Evolutionary conservation across 2,797 vertebrate genomes (phyloP), one percentile per base, ranked within the genome.

Genomic region (Enteromius mattozi): DNA sequence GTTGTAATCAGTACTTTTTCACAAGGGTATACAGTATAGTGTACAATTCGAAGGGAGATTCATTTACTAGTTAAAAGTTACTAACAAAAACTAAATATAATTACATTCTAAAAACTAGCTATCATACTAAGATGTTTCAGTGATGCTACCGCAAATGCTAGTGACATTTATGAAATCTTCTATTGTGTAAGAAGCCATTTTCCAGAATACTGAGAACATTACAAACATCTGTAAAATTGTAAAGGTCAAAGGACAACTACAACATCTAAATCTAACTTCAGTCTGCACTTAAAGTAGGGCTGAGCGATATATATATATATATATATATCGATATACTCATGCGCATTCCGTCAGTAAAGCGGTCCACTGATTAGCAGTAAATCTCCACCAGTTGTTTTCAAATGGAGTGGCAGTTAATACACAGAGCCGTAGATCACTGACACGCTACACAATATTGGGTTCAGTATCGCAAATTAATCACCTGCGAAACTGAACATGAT

Each of bases 221-320:
- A 21, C 19, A 49, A 45, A 16, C n/a, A 24, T 24, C 56, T 27
- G 56, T 61, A 61, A 21, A 27, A 74, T 61, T 33, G 4, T 35
- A 45, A 19, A 51, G 24, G 9, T 51, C 47, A 49, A 40, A 16
- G n/a, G 30, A 13, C 3, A 35, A 78, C 30, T 40, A 42, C 45
- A 71, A 70, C 17, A 17, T 51, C 54, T 81, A 72, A 74, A 45
- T 16, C 21, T 2, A 70, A n/a, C 54, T 81, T 71, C 6, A 8
- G 63, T 81, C 45, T 61, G n/a, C 45, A 81, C 42, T 45, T 45
- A 45, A 45, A 45, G 42, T 45, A 45, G 42, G 42, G 10, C 42
- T 45, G 42, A 2, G 10, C 42, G 10, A 45, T 45, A 45, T 45
- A 42, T 37, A 35, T 42, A 42, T 42, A 45, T 45, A 45, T 45